Evolutionary conservation across 1,140 invertebrate genomes (phyloP).

Genomic region (Mercenaria mercenaria): DNA sequence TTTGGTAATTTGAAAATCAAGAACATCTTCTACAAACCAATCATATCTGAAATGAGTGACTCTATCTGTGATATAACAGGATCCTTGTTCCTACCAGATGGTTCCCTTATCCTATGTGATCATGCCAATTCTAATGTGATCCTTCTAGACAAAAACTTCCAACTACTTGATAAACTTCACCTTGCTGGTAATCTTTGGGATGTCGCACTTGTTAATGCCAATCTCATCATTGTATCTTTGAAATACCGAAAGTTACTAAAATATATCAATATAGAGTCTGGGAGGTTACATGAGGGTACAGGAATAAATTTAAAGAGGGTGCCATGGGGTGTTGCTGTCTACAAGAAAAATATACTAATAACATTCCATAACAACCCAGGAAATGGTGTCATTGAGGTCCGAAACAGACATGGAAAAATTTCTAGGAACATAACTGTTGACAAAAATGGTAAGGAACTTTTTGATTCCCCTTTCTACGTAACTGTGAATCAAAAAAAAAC

Average conservation of each 20-base stretch:
- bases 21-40: neutral
- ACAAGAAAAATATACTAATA: neutral
- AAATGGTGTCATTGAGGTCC: neutral
- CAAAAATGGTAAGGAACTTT: neutral
- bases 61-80: neutral
- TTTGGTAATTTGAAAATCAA: neutral
- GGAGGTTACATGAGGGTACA: neutral
- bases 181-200: neutral
- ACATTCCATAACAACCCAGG: neutral
- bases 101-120: slow-evolving; percentile 6
- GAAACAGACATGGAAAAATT: neutral
- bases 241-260: neutral
- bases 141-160: neutral
- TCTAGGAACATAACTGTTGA: neutral
- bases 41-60: neutral
- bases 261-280: neutral
- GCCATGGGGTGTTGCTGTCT: neutral
- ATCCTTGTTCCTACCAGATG: neutral
- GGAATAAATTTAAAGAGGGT: neutral
- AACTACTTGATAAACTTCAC: neutral
- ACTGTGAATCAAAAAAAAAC: neutral
- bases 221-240: slow-evolving; percentile 3
- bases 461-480: neutral
- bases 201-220: neutral
- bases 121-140: neutral